Base-by-base conservation (phyloP, 1,140 invertebrate species). In the Drosophila grimshawi region DNA sequence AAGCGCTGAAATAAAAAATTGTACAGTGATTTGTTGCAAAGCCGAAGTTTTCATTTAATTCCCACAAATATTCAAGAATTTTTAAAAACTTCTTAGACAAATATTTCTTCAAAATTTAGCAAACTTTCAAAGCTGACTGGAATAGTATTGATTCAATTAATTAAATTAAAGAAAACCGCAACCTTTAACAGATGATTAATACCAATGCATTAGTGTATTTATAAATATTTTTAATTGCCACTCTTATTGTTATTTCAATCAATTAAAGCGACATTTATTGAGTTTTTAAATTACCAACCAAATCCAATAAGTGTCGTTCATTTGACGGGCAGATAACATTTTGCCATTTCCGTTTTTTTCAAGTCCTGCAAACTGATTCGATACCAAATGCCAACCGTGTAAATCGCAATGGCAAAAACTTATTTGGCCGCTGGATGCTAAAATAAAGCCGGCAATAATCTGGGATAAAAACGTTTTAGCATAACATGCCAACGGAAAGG, bases 361-460 rank as follows among this genome's bases (percentile, higher is more conserved):
- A 69, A 53, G 11, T 62, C 7, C 39, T 60, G 75, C 29, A 71
- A 86, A 88, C 71, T 86, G 81, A 79, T 79, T 82, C 82, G 82
- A 82, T 88, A 80, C 61, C 83, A 73, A 88, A 68, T 72, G 77
- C 51, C 68, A 61, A 49, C 53, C n/a, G 55, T 39, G 32, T 33
- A 64, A 56, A 43, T 43, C 45, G 27, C 51, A 64, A 56, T 59
- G 6, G 66, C 75, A 77, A 72, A 76, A 82, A 86, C 65, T 86
- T 88, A 73, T 29, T 30, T 66, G 62, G 51, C 74, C 29, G 63
- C 49, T 71, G 48, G 56, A 39, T 55, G 60, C 43, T 63, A 53
- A 56, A 77, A 81, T 19, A 48, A 46, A 19, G 11, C n/a, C 35
- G 57, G 45, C 48, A 57, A 65, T 41, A 51, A 41, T 43, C 8